phyloP scores from a whole-genome alignment of 2,888 invertebrate genomes.

The Boloria selene region DNA sequence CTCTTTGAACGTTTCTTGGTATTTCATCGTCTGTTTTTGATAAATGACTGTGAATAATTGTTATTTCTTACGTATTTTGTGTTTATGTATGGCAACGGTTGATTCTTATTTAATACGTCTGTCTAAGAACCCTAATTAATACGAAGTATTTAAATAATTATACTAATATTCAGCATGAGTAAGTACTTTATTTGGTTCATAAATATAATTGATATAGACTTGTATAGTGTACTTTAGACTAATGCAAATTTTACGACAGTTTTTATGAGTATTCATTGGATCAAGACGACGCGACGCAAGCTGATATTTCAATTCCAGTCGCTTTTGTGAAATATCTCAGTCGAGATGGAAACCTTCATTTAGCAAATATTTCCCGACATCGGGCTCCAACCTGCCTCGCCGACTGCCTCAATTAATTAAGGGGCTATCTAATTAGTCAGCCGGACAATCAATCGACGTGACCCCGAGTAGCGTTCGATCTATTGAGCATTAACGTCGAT shows the following conservation, averaged over 20 bases:
- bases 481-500: slow-evolving; percentile 36
- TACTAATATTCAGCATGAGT: not conserved
- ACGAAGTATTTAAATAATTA: not conserved
- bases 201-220: too few species aligned
- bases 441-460: slow-evolving; percentile 46
- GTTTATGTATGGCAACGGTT: too few species aligned
- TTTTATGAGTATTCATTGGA: not conserved
- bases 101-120: not conserved
- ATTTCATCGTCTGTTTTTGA: too few species aligned
- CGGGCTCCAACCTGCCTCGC: slow-evolving; percentile 42
- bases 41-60: too few species aligned
- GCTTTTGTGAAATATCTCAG: slow-evolving; percentile 10
- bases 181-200: too few species aligned
- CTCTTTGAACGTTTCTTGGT: too few species aligned
- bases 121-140: not conserved
- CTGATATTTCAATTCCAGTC: slow-evolving; percentile 2
- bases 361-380: slow-evolving; percentile 56
- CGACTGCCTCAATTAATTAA: slow-evolving; percentile 56
- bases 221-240: too few species aligned
- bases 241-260: too few species aligned
- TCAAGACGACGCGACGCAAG: slow-evolving; percentile 5
- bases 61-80: too few species aligned
- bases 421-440: slow-evolving; percentile 54
- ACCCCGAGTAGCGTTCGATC: slow-evolving; percentile 29
- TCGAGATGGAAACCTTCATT: slow-evolving; percentile 42